Evolutionary conservation across 1,140 invertebrate species (phyloP), one percentile per base, ranked within the genome.

Genomic region (Microplitis mediator): DNA sequence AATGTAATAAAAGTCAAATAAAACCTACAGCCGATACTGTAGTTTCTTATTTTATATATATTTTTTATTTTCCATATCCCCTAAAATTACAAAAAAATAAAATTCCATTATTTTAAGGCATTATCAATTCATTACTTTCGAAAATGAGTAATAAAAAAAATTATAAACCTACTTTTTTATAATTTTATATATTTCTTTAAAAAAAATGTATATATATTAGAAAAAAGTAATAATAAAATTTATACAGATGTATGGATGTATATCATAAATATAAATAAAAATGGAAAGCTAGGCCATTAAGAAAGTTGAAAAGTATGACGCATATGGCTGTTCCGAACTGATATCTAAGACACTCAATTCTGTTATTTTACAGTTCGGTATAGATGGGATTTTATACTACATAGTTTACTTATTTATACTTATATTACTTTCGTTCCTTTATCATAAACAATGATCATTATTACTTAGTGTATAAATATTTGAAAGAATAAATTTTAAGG

Each of bases 291-390:
- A 32, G 71, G 56, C 71, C 64, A 67, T 72, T 72, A 72, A 56
- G 31, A 72, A 61, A 67, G 36, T 72, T 72, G 34, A 72, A 72
- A 72, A 72, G 71, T 72, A 72, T 72, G 71, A 72, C 64, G 64
- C 71, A 72, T 72, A 72, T 72, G 71, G 71, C 71, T 72, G 71
- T 66, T 66, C 58, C 50, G 34, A 45, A 66, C 70, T 72, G 70
- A 72, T 72, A 72, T 72, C 70, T 58, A 51, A 64, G 58, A 58
- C 68, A 56, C 52, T 65, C 62, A 56, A 39, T 56, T 35, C 14
- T 9, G 39, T 45, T 45, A 45, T 45, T 45, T 45, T 45, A 45
- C 39, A 45, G 39, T 16, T 36, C 39, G 5, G 39, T 45, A 45
- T 9, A 45, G 39, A 23, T 23, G 23, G 23, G 23, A 23, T 23